phyloP scores from a whole-genome alignment of 2,797 vertebrate species.

The Rhadinocentrus ornatus region DNA sequence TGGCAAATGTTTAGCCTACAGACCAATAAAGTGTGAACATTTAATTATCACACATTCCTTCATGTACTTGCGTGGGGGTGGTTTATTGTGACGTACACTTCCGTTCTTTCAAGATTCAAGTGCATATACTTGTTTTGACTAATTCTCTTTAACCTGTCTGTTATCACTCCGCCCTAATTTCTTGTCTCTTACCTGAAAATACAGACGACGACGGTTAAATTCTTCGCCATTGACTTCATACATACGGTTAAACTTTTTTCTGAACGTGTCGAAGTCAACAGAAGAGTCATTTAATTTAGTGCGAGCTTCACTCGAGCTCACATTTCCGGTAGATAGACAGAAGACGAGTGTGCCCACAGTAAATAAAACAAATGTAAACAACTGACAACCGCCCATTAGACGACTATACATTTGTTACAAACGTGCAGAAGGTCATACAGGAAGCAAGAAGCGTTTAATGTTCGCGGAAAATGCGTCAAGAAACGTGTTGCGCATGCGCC shows the following conservation, averaged over 20 bases:
- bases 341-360: background rate
- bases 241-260: slow-evolving; percentile 21
- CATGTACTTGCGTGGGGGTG: background rate
- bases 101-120: background rate
- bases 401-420: background rate
- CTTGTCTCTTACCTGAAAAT: slow-evolving; percentile 57
- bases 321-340: background rate
- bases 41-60: background rate
- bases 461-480: slow-evolving; percentile 19
- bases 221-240: slow-evolving; percentile 43
- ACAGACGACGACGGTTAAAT: slow-evolving; percentile 27
- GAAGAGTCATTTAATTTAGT: background rate
- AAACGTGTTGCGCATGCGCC: slow-evolving; percentile 40
- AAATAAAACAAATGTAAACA: fast-evolving
- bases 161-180: fast-evolving
- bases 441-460: background rate
- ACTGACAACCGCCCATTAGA: slow-evolving; percentile 24
- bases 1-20: background rate
- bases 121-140: background rate
- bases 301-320: background rate
- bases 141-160: fast-evolving
- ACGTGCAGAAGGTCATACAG: background rate
- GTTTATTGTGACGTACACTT: background rate
- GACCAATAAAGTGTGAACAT: fast-evolving
- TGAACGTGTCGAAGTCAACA: slow-evolving; percentile 41